phyloP scores from a whole-genome alignment of 2,797 vertebrate genomes.

The Pempheris klunzingeri region DNA sequence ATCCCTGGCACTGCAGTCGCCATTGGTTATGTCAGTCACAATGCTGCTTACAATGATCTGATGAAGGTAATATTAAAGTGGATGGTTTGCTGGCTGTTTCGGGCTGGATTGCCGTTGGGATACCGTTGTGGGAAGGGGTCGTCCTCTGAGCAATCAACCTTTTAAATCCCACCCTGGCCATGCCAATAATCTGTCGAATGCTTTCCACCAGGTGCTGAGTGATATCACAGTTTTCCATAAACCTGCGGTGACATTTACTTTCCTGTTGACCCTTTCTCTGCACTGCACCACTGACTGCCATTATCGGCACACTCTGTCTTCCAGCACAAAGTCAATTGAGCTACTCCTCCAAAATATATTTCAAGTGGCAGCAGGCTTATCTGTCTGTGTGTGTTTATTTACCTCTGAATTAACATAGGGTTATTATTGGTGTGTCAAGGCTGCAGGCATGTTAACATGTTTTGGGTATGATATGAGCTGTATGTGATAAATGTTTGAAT shows the following conservation, averaged over 20 bases:
- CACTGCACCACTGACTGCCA: slow-evolving; percentile 46
- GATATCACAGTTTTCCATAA: slow-evolving; percentile 50
- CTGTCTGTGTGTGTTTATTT: slow-evolving; percentile 49
- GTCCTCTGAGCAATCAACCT: slow-evolving; percentile 51
- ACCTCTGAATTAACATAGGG: slow-evolving; percentile 49
- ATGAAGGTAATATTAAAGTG: slow-evolving; percentile 24
- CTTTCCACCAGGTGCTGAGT: slow-evolving; percentile 42
- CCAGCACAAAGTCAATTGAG: slow-evolving; percentile 66
- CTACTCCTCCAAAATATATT: slow-evolving; percentile 57
- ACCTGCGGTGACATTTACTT: slow-evolving; percentile 65
- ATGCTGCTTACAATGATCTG: slow-evolving; percentile 27
- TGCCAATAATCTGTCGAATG: slow-evolving; percentile 46
- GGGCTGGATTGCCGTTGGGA: slow-evolving; percentile 18
- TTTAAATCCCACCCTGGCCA: slow-evolving; percentile 44
- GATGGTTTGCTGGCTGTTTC: slow-evolving; percentile 26
- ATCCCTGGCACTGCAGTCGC: slow-evolving; percentile 17
- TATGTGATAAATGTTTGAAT: slow-evolving; percentile 62
- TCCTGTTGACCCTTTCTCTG: slow-evolving; percentile 44
- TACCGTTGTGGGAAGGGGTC: slow-evolving; percentile 23
- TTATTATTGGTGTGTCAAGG: slow-evolving; percentile 60
- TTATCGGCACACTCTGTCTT: slow-evolving; percentile 46
- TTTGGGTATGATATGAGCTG: slow-evolving; percentile 47
- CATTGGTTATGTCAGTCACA: slow-evolving; percentile 27
- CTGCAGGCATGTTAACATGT: slow-evolving; percentile 53
- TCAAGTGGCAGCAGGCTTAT: slow-evolving; percentile 54